These are phyloP conservation scores for Varanus salvator DNA, from an alignment of 2,113 vertebrate species.

Conservation along the genomic window DNA sequence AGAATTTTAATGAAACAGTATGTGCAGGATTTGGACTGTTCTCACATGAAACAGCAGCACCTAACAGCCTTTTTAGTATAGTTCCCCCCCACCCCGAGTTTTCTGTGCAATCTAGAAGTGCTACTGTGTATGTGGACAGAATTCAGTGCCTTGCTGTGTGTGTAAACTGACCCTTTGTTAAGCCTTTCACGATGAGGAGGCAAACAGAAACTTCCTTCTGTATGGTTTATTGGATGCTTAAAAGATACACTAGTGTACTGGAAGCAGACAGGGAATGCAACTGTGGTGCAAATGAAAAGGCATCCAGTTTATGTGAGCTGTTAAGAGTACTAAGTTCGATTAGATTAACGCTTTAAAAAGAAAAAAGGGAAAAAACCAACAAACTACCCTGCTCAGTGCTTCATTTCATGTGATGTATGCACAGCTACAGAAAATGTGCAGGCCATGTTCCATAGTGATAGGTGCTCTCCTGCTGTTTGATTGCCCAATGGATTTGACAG, in stretches of 20 bases:
- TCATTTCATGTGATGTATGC: constrained; percentile 36
- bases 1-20: background rate
- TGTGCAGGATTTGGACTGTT: background rate
- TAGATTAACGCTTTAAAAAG: constrained; percentile 44
- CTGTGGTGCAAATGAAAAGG: constrained; percentile 58
- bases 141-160: background rate
- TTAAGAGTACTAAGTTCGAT: constrained; percentile 37
- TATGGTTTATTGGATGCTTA: constrained; percentile 19
- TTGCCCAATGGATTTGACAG: constrained; percentile 54
- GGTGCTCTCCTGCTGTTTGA: constrained; percentile 53
- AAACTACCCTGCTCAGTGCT: constrained; percentile 22
- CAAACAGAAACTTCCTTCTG: constrained; percentile 34
- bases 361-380: background rate
- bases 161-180: constrained; percentile 5
- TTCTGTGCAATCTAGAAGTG: background rate
- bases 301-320: constrained; percentile 34
- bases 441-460: constrained; percentile 38
- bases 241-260: background rate
- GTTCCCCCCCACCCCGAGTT: background rate
- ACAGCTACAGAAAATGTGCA: constrained; percentile 39
- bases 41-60: constrained; percentile 22
- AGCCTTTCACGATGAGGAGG: constrained; percentile 37
- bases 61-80: background rate
- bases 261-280: constrained; percentile 42
- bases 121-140: background rate